Base-by-base conservation (phyloP, 1,140 invertebrate species). In the Drosophila leontia region DNA sequence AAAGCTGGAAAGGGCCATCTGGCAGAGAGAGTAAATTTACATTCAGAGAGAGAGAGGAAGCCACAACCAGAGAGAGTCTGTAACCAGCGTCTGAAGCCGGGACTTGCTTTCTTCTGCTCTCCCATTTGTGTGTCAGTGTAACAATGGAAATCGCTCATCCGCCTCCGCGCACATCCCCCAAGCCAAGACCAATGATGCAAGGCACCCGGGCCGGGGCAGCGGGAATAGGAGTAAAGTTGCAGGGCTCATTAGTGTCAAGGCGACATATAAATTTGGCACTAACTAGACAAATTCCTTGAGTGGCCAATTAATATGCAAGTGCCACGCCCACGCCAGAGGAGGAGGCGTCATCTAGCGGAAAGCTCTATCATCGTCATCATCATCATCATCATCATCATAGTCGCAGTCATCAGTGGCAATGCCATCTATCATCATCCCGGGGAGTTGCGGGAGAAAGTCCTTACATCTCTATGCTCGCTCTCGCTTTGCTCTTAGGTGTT, bases 211-310 rank as follows among this genome's bases (percentile, higher is more conserved):
- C 34, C 17, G 17, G 26, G 47, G 26, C 8, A 50, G 48, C 26
- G 23, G 50, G 32, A 53, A 32, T 19, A 35, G 19, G 53, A 64
- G 55, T 64, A 64, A 62, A 58, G 71, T 76, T 72, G 69, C 53
- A 60, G 48, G 77, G 61, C 84, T 87, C 80, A 87, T 87, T 87
- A 87, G 84, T 84, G 84, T 87, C 84, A 87, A 87, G 84, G 84
- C 84, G 70, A 83, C 55, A 80, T 78, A 86, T 61, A 85, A 74
- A 85, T 78, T 81, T 85, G 82, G 74, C 82, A 81, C 68, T 65
- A 85, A 81, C 82, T 60, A 75, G 82, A 80, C 82, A 78, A 77
- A 69, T 78, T 77, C 37, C 44, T 69, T 81, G 75, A 86, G 79
- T 87, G 74, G 58, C 70, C 76, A 83, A 75, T 88, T 88, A 80